Percentiles rank a stretch among this genome's conserved stretches.
Conservation (phyloP, 2,888 invertebrate species). For the Siphlonurus alternatus region DNA sequence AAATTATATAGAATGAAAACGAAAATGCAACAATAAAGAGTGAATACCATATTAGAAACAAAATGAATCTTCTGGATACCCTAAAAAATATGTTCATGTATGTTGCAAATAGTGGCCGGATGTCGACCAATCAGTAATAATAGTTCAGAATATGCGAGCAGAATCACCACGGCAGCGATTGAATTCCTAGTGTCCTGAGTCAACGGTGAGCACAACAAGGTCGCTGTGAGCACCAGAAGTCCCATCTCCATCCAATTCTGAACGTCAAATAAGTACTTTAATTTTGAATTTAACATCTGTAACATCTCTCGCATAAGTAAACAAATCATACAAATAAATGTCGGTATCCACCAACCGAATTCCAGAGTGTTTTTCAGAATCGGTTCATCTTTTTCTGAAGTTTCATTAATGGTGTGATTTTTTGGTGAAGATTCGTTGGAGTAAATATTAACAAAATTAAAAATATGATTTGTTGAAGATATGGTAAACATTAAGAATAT, state of each 20-base stretch:
- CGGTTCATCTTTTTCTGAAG: too few relatives aligned
- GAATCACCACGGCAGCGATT: slow-evolving; percentile 53
- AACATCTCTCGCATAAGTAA: slow-evolving; percentile 48
- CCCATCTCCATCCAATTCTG: slow-evolving; percentile 61
- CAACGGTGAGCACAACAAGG: too few relatives aligned
- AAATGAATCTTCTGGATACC: slow-evolving; percentile 62
- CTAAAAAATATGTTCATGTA: slow-evolving; percentile 71
- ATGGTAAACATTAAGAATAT: slow-evolving; percentile 53
- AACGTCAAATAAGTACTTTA: slow-evolving; percentile 43
- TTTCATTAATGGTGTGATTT: too few relatives aligned
- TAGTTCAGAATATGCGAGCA: slow-evolving; percentile 58
- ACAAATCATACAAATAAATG: slow-evolving; percentile 39
- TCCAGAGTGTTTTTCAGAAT: not conserved
- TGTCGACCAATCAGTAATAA: slow-evolving; percentile 63
- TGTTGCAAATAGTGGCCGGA: slow-evolving; percentile 58
- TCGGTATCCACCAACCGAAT: too few relatives aligned
- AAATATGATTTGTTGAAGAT: too few relatives aligned
- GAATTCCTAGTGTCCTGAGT: too few relatives aligned
- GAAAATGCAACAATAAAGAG: slow-evolving; percentile 68
- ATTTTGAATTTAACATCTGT: slow-evolving; percentile 50
- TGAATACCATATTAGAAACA: slow-evolving; percentile 62
- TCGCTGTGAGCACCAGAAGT: slow-evolving; percentile 47
- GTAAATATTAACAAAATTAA: too few relatives aligned
- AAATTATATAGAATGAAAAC: slow-evolving; percentile 61
- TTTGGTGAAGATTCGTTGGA: too few relatives aligned